Base-by-base conservation (phyloP, 2,113 vertebrate genomes). In the Dicaeum eximium region DNA sequence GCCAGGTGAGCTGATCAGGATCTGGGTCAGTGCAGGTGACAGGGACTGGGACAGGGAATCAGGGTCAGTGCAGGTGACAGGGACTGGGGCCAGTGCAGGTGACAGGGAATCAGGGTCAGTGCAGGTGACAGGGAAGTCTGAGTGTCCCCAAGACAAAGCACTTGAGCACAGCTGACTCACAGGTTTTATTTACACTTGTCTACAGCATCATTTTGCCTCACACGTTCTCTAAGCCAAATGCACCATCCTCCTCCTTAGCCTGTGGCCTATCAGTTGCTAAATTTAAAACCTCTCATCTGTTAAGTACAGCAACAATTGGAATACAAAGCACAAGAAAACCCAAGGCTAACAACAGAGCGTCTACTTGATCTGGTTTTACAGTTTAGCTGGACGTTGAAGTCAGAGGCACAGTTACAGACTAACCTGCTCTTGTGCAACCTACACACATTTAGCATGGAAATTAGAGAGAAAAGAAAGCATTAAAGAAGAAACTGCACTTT, bases 161-260 rank as follows among this genome's bases (percentile, higher is more conserved):
- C 95, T 67, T 74, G 42, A 64, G 84, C 86, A 90, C 93, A 54
- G 95, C 94, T 92, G 92, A 97, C 96, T 97, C 96, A 98, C 97
- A 98, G 96, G 91, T 95, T 98, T 98, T 98, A 98, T 98, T 98
- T 98, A 98, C 98, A 98, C 97, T 97, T 94, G 93, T 97, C 98
- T 98, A 98, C 98, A 98, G 96, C 80, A 96, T 97, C 91, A 35
- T 95, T 96, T 94, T 97, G 91, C 93, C 94, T 95, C 86, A 98
- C 97, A 98, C 62, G 86, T 98, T 95, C 88, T 96, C 96, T 95
- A 97, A 98, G 95, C 96, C 96, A 92, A 98, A 95, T 70, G 88
- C 97, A 97, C 96, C 97, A 97, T 96, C 93, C 92, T 96, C 92
- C 66, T 71, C 82, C 95, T 92, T 31, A 72, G 62, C 92, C 82